Percentiles rank a stretch among this genome's conserved stretches.
phyloP scores from a whole-genome alignment of 2,888 invertebrate species.

The Nephrocerus scutellatus region DNA sequence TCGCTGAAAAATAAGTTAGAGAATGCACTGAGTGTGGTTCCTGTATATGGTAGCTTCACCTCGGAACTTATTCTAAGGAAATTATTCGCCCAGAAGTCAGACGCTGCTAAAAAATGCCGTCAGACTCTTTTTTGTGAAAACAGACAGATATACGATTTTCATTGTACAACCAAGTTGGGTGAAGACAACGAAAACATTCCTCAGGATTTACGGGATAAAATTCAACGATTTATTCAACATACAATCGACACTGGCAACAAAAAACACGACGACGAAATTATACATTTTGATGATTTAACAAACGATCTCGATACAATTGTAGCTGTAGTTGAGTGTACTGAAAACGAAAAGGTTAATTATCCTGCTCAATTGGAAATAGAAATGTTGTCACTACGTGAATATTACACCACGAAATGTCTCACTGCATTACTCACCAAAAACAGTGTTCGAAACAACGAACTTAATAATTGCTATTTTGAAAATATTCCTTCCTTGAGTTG shows the following conservation, averaged over 20 bases:
- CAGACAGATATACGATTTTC: too few relatives aligned
- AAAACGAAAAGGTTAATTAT: background rate
- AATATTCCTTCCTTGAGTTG: conserved; percentile 29
- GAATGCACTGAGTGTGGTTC: conserved; percentile 30
- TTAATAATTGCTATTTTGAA: conserved; percentile 32
- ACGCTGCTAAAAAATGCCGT: conserved; percentile 27
- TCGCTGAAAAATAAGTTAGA: conserved; percentile 28
- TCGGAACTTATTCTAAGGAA: conserved; percentile 29
- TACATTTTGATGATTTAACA: too few relatives aligned
- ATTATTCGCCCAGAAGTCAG: conserved; percentile 31
- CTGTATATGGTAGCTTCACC: conserved; percentile 34
- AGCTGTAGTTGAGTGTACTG: too few relatives aligned
- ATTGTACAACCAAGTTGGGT: too few relatives aligned
- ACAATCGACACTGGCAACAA: background rate
- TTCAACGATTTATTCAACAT: conserved; percentile 6
- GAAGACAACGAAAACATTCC: too few relatives aligned
- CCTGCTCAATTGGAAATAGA: conserved; percentile 20
- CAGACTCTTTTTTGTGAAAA: too few relatives aligned
- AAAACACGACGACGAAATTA: background rate
- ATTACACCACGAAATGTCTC: conserved; percentile 31
- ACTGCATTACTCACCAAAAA: too few relatives aligned
- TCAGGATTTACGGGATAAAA: too few relatives aligned
- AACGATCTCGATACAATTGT: too few relatives aligned
- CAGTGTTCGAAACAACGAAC: conserved; percentile 8
- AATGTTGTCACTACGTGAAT: conserved; percentile 31